Evolutionary conservation across 2,113 vertebrate species (phyloP), one percentile per base, ranked within the genome.

Genomic region (Tychaedon coryphoeus): DNA sequence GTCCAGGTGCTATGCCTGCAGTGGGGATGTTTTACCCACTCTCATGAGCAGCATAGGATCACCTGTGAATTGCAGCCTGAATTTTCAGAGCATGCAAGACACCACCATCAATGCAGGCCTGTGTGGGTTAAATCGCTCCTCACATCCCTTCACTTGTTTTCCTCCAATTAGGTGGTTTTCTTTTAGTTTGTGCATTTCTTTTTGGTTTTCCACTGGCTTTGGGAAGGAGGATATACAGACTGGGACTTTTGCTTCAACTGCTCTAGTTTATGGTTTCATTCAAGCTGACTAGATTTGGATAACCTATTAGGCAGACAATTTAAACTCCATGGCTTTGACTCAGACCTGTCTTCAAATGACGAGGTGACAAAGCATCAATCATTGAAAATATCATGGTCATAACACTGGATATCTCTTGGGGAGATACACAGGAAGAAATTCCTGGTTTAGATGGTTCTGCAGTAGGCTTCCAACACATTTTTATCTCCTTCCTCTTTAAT

Each of bases 61-160:
- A 24, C 22, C 36, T 62, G 38, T 33, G 24, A 48, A 51, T 5
- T 25, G 4, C 12, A 53, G 45, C 10, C 11, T 2, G 1, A 34
- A 17, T 57, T 47, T 66, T 19, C 40, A 31, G 67, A 51, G 42
- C 7, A 45, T 0, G 0, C 0, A 0, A 71, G 45, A 34, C 25
- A 25, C 29, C 26, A 14, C 5, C 10, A 10, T 38, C 11, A 47
- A 17, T 42, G 34, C 12, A 56, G 38, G 57, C 8, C 14, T n/a
- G 6, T 2, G 0, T 10, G 8, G 4, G 8, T 64, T 36, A 43
- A 79, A 51, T 16, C 28, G 4, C 9, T 71, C 29, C 8, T 43
- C 48, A 48, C 1, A 31, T 17, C 14, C 34, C 3, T 3, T 38
- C 2, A 2, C 6, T 47, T 14, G 1, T 65, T 48, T 38, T 86